phyloP scores from a whole-genome alignment of 2,888 invertebrate species.

The Drosophila mulleri region DNA sequence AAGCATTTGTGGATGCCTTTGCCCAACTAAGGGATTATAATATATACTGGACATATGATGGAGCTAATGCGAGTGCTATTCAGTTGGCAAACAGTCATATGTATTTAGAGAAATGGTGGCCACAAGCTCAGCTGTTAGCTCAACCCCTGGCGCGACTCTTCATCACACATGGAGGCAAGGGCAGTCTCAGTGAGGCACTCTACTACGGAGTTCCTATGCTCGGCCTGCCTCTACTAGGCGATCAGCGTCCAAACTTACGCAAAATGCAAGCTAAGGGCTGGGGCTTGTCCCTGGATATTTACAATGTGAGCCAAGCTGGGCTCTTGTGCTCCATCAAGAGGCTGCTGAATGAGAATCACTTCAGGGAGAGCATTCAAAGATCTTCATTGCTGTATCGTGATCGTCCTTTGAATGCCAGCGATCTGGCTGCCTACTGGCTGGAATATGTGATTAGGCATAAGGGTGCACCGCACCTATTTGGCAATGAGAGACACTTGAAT shows the following conservation, averaged over 20 bases:
- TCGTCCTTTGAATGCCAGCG: constrained; percentile 85
- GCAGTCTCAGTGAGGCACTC: constrained; percentile 91
- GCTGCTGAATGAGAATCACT: constrained; percentile 55
- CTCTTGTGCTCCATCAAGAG: constrained; percentile 47
- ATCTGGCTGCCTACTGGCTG: constrained; percentile 86
- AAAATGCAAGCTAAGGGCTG: constrained; percentile 89
- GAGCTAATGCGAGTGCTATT: constrained; percentile 38
- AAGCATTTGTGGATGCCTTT: constrained; percentile 49
- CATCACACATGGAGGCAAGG: constrained; percentile 86
- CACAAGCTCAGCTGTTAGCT: constrained; percentile 90
- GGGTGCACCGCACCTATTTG: constrained; percentile 86
- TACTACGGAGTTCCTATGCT: constrained; percentile 91
- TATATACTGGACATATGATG: constrained; percentile 74
- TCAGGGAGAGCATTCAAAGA: constrained; percentile 32
- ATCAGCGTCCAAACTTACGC: constrained; percentile 91
- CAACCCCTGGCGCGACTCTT: constrained; percentile 88
- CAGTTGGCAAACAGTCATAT: constrained; percentile 74
- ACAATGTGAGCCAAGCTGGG: constrained; percentile 31
- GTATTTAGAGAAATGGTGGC: constrained; percentile 84
- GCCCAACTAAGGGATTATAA: constrained; percentile 49
- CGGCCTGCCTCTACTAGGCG: constrained; percentile 91
- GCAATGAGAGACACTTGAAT: constrained; percentile 84
- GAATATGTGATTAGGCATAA: constrained; percentile 87
- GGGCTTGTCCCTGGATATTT: constrained; percentile 57
- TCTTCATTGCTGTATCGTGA: constrained; percentile 86